Conservation (phyloP, 2,113 vertebrate genomes). For the Rhinogobius similis region DNA sequence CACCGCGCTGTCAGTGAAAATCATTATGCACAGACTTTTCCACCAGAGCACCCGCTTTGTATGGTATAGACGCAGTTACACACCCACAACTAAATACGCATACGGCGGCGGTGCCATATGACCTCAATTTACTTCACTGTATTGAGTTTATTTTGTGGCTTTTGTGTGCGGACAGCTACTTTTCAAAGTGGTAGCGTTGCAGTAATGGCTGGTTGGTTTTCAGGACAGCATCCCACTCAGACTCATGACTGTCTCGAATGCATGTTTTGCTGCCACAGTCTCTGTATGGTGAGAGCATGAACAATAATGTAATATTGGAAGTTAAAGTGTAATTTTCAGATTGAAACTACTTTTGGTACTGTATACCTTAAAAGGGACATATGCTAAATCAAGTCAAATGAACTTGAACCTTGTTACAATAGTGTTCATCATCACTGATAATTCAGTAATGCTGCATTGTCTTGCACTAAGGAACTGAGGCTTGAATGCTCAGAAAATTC, state of each 20-base stretch:
- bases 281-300: too few relatives aligned
- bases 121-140: slow-evolving; percentile 1
- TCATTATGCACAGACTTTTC: slow-evolving; percentile 51
- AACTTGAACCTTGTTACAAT: too few relatives aligned
- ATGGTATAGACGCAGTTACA: slow-evolving; percentile 16
- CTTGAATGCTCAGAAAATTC: too few relatives aligned
- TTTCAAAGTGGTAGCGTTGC: slow-evolving; percentile 28
- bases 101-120: slow-evolving; percentile 1
- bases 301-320: too few relatives aligned
- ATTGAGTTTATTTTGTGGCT: slow-evolving; percentile 17
- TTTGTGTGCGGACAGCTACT: slow-evolving; percentile 34
- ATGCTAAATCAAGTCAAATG: too few relatives aligned
- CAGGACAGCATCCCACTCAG: slow-evolving; percentile 2
- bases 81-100: slow-evolving; percentile 1
- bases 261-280: not conserved
- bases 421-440: too few relatives aligned
- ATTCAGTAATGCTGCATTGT: too few relatives aligned
- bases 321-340: not conserved
- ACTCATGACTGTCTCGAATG: not conserved
- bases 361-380: too few relatives aligned
- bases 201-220: slow-evolving; percentile 12
- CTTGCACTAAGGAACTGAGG: too few relatives aligned
- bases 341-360: not conserved
- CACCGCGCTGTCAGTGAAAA: slow-evolving; percentile 45
- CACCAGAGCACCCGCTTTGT: slow-evolving; percentile 26